phyloP scores from a whole-genome alignment of 2,888 invertebrate species.

The Eupithecia vulgata region DNA sequence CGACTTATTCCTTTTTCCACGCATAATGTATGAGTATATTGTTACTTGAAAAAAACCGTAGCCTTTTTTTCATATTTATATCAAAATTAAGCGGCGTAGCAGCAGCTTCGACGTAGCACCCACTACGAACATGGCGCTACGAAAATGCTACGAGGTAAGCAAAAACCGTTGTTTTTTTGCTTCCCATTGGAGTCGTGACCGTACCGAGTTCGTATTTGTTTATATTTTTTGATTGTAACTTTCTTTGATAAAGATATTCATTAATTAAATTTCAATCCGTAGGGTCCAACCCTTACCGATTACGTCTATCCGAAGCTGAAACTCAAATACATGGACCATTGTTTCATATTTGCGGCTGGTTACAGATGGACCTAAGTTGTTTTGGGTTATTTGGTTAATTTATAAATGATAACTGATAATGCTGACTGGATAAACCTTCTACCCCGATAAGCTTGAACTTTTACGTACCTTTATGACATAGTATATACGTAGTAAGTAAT shows the following conservation, averaged over 20 bases:
- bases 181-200: no score
- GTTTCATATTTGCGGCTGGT: not conserved
- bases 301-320: not conserved
- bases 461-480: no score
- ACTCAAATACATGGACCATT: conserved; percentile 1
- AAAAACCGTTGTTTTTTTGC: not conserved
- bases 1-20: not conserved
- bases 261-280: not conserved
- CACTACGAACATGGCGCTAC: not conserved
- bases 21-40: not conserved
- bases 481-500: no score
- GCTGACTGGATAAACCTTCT: not conserved
- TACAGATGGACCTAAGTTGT: not conserved
- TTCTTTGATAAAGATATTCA: not conserved
- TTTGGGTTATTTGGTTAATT: not conserved
- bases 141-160: not conserved
- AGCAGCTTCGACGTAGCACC: not conserved
- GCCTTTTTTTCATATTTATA: no score
- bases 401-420: not conserved
- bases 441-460: not conserved
- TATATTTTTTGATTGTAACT: no score
- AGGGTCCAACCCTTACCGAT: not conserved
- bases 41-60: not conserved
- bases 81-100: not conserved
- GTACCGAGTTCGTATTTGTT: no score